Base-by-base conservation (phyloP, 35 echinoderm and acorn worm species). In the Anneissia japonica region DNA sequence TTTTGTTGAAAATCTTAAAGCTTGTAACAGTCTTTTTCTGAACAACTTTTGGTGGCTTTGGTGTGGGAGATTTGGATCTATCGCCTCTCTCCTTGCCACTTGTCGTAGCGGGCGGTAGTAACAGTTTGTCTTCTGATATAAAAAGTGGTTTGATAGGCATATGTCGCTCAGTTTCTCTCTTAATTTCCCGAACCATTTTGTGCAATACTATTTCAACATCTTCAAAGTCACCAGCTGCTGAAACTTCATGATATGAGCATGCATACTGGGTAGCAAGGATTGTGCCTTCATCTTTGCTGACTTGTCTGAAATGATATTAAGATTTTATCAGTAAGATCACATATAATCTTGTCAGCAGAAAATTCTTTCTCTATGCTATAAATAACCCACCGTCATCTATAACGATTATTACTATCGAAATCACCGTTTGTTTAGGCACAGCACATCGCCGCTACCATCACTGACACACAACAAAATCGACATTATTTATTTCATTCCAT, bases 1-100 rank as follows among this genome's bases (percentile, higher is more conserved):
- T 64, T 93, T 97, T 97, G 72, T 99, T 94, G 86, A 99, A 99
- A 82, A 99, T 91, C 72, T 99, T 94, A 64, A 99, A 99, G 74
- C 91, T 92, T 23, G 93, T 88, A 16, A 93, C 92, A 73, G 96
- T 91, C 82, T 90, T 99, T 83, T 97, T 97, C 46, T 89, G 89
- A 32, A 94, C 86, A 35, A 99, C 94, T 82, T 92, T 81, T 75
- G 94, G 92, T 45, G 96, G 77, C 81, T 99, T 99, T 41, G 96
- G 96, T 74, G 86, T 40, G 17, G 87, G 43, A 80, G 51, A 85
- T 80, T 97, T 91, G 31, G 76, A 87, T 86, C 74, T 81, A 43
- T 82, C 88, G 34, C 77, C 87, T 36, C 77, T 38, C 40, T 36
- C 38, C 19, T 46, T 77, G 5, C 13, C 83, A 75, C 88, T 95